These are phyloP conservation scores for Climacteris rufus DNA, from an alignment of 2,113 vertebrate species.

Conservation along the genomic window DNA sequence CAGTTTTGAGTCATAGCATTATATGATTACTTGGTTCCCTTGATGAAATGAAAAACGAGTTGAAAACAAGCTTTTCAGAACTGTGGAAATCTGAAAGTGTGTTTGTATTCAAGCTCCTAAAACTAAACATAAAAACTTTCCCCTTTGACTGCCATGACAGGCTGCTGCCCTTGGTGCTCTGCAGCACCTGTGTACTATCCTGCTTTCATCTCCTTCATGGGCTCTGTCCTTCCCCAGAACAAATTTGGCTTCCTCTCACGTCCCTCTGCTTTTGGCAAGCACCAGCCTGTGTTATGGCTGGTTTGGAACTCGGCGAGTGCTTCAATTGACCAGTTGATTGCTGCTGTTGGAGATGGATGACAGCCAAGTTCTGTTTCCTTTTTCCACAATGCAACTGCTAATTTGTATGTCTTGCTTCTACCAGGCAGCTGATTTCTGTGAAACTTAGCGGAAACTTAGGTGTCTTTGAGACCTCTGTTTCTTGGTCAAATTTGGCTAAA, in stretches of 20 bases:
- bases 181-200: rapidly evolving
- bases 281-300: constrained; percentile 33
- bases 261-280: constrained; percentile 1
- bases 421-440: background rate
- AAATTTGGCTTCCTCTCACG: background rate
- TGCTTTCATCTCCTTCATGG: background rate
- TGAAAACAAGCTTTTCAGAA: background rate
- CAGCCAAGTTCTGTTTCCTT: constrained; percentile 29
- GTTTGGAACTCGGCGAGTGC: background rate
- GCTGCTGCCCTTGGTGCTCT: background rate
- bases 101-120: background rate
- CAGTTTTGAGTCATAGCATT: background rate
- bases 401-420: constrained; percentile 39
- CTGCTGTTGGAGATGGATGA: constrained; percentile 18
- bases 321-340: constrained; percentile 40
- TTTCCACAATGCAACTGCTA: constrained; percentile 5
- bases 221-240: background rate
- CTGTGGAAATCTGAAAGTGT: background rate
- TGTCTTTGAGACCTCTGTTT: background rate
- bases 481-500: constrained; percentile 15
- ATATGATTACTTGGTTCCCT: background rate
- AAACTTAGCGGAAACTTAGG: background rate
- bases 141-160: rapidly evolving
- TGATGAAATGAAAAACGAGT: background rate
- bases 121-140: background rate